Evolutionary conservation across 2,113 vertebrate genomes (phyloP).

Genomic region (Cephalopholis sonnerati): DNA sequence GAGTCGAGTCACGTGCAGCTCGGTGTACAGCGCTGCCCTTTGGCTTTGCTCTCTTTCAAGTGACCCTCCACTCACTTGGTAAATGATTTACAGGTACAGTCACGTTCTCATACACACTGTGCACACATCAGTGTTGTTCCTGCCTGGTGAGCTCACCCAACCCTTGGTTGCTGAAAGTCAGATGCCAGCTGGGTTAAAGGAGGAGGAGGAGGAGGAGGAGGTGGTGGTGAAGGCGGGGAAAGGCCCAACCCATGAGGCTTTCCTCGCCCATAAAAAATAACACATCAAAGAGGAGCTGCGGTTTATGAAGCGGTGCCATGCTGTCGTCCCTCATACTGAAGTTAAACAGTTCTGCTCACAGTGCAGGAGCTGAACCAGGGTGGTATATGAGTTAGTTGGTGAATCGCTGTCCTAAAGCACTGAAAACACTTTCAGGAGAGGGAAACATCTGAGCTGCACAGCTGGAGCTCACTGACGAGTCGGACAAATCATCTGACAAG

Average conservation of each 20-base stretch:
- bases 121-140: slow-evolving; percentile 27
- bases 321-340: slow-evolving; percentile 65
- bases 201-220: slow-evolving; percentile 36
- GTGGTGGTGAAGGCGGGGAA: slow-evolving; percentile 44
- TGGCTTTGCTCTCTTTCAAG: slow-evolving; percentile 49
- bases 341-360: slow-evolving; percentile 60
- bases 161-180: slow-evolving; percentile 56
- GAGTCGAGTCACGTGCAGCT: slow-evolving; percentile 67
- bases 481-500: not conserved
- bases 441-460: slow-evolving; percentile 35
- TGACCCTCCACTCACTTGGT: slow-evolving; percentile 36
- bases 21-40: slow-evolving; percentile 41
- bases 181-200: slow-evolving; percentile 51
- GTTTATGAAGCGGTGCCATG: slow-evolving; percentile 72
- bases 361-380: slow-evolving; percentile 22
- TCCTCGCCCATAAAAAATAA: slow-evolving; percentile 64
- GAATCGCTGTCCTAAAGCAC: slow-evolving; percentile 16
- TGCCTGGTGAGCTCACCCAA: slow-evolving; percentile 45
- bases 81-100: slow-evolving; percentile 64
- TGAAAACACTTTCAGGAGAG: slow-evolving; percentile 3
- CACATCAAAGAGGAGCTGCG: slow-evolving; percentile 77
- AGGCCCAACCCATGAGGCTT: slow-evolving; percentile 73
- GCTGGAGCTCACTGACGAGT: slow-evolving; percentile 14
- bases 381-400: slow-evolving; percentile 20
- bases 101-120: slow-evolving; percentile 35